Base-by-base conservation (phyloP, 1,140 invertebrate species). In the Lasioglossum baleicum region DNA sequence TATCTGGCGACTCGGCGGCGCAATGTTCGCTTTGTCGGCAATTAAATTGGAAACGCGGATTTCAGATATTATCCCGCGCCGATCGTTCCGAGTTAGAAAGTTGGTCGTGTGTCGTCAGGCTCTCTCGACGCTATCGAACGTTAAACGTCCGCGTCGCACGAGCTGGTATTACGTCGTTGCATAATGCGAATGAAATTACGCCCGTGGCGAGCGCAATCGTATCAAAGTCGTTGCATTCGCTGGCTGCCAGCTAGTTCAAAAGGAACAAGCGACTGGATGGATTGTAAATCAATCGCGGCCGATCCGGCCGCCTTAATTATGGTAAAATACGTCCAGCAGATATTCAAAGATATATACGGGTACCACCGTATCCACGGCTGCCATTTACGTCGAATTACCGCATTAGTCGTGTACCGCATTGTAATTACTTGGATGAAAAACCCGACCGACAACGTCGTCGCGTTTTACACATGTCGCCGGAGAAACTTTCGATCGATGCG, bases 351-450 rank as follows among this genome's bases (percentile, higher is more conserved):
- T 65, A 53, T 65, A 53, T 40, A 42, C 7, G 31, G 2, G 15
- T 53, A n/a, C 17, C 4, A 31, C 56, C 1, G 22, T 58, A 8
- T n/a, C 10, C 44, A 0, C 8, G 11, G 44, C 56, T n/a, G 60
- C 22, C 48, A 31, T 81, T 76, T 77, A 81, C 13, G 79, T 77
- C 40, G 22, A 81, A 77, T 81, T 76, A 69, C 65, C 22, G 65
- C 35, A n/a, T 75, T 51, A 67, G n/a, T 20, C 77, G 71, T 61
- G 60, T 75, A 26, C 42, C 22, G 64, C 63, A 61, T 68, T 2
- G 53, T 31, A 5, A 79, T 73, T 26, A 22, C 15, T 35, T 10
- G n/a, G 17, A 53, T 44, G 76, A 22, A 42, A 73, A 56, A 73
- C 20, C 56, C 51, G 15, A 15, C 44, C 44, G 10, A 2, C 10